Evolutionary conservation across 1,140 invertebrate genomes (phyloP).

Genomic region (Protaetia brevitarsis): DNA sequence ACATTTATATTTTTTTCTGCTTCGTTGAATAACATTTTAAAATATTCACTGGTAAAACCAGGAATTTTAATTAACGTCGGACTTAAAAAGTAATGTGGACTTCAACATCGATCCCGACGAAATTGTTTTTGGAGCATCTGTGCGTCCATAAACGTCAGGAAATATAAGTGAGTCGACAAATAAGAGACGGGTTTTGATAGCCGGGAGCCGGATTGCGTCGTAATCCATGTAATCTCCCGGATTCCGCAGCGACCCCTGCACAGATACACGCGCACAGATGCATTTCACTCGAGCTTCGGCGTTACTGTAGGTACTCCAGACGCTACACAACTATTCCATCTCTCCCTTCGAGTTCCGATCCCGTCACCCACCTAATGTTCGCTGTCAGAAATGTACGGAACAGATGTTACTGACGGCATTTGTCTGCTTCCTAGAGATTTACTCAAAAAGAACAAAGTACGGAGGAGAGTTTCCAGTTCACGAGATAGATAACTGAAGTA

Average conservation of each 20-base stretch:
- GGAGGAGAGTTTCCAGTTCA: neutral
- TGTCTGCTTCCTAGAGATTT: slow-evolving; percentile 17
- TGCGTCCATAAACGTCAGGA: slow-evolving; percentile 23
- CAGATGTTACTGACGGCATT: slow-evolving; percentile 23
- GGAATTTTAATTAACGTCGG: slow-evolving; percentile 4
- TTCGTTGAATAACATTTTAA: neutral
- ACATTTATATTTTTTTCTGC: no score
- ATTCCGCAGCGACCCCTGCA: slow-evolving; percentile 13
- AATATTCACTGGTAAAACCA: neutral
- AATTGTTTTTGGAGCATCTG: slow-evolving; percentile 17
- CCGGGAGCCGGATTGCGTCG: slow-evolving; percentile 24
- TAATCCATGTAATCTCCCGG: slow-evolving; percentile 29
- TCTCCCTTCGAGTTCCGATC: neutral
- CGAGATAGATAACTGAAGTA: neutral
- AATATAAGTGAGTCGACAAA: slow-evolving; percentile 24
- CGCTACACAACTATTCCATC: neutral
- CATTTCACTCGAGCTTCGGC: neutral
- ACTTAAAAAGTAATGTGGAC: slow-evolving; percentile 21
- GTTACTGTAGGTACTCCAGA: neutral
- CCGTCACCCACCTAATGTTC: slow-evolving; percentile 1
- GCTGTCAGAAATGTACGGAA: slow-evolving; percentile 15
- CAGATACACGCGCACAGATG: neutral
- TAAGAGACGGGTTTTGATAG: slow-evolving; percentile 30
- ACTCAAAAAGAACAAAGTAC: neutral
- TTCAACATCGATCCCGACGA: neutral